These are phyloP conservation scores for western clawed frog (Xenopus tropicalis) DNA, from an alignment of 2,113 vertebrate species.

Conservation along the genomic window DNA sequence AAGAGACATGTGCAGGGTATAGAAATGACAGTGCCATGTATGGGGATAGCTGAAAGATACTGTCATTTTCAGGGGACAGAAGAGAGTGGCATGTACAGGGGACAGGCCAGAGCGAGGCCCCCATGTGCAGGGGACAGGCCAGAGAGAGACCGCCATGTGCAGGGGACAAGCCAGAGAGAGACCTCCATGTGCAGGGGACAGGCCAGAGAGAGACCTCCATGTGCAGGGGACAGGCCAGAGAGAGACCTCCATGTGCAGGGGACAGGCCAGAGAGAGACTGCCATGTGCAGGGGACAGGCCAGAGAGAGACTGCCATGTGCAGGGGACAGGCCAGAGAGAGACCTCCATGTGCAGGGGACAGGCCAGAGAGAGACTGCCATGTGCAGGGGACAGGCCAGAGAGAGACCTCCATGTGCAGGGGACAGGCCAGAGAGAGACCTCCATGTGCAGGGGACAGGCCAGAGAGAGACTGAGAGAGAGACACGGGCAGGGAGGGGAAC, in stretches of 20 bases:
- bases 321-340: not conserved
- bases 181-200: not conserved
- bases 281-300: not conserved
- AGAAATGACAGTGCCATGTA: too few species aligned
- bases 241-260: not conserved
- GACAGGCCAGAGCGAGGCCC: not conserved
- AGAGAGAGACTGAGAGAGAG: not conserved
- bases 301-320: not conserved
- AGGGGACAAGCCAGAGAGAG: not conserved
- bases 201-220: not conserved
- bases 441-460: not conserved
- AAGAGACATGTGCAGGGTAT: not conserved
- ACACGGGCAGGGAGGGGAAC: not conserved
- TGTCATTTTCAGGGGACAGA: not conserved
- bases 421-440: not conserved
- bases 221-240: not conserved
- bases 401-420: not conserved
- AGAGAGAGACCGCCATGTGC: not conserved
- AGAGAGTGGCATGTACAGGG: too few species aligned
- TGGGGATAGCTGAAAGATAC: too few species aligned
- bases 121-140: not conserved
- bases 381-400: not conserved
- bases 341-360: not conserved
- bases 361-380: constrained; percentile 1
- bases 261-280: not conserved